A percentile compares a stretch with the other conserved stretches of the same genome.
Evolutionary conservation across 2,888 invertebrate species (phyloP).

Genomic region (Meganola albula): DNA sequence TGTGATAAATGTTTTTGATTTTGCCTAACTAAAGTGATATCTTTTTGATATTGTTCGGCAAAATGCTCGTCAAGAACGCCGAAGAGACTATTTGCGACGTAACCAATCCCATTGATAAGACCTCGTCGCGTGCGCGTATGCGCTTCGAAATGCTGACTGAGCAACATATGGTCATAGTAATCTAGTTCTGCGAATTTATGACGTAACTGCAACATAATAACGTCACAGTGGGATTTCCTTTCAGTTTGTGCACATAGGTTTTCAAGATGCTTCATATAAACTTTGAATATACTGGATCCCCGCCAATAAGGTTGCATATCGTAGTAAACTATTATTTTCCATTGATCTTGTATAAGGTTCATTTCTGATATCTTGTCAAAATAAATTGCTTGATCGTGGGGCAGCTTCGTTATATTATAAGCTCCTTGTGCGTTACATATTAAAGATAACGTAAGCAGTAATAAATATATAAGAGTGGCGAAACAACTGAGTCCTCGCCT

Average conservation of each 20-base stretch:
- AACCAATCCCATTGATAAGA: constrained; percentile 4
- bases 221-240: too few relatives aligned
- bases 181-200: too few relatives aligned
- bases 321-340: constrained; percentile 4
- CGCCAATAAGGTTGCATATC: constrained; percentile 2
- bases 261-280: background rate
- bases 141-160: background rate
- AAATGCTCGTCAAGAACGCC: constrained; percentile 3
- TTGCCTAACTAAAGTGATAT: background rate
- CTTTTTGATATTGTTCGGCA: constrained; percentile 3
- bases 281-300: background rate
- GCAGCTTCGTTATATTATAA: too few relatives aligned
- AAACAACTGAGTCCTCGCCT: too few relatives aligned
- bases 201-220: too few relatives aligned
- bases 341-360: constrained; percentile 4
- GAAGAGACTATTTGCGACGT: constrained; percentile 3
- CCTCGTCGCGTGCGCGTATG: constrained; percentile 1
- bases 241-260: too few relatives aligned
- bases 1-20: constrained; percentile 2
- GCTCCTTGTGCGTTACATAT: too few relatives aligned
- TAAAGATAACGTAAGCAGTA: too few relatives aligned
- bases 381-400: constrained; percentile 1
- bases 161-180: too few relatives aligned
- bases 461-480: too few relatives aligned
- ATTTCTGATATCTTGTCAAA: constrained; percentile 4